phyloP scores from a whole-genome alignment of 1,140 invertebrate genomes.

The Protaetia brevitarsis region DNA sequence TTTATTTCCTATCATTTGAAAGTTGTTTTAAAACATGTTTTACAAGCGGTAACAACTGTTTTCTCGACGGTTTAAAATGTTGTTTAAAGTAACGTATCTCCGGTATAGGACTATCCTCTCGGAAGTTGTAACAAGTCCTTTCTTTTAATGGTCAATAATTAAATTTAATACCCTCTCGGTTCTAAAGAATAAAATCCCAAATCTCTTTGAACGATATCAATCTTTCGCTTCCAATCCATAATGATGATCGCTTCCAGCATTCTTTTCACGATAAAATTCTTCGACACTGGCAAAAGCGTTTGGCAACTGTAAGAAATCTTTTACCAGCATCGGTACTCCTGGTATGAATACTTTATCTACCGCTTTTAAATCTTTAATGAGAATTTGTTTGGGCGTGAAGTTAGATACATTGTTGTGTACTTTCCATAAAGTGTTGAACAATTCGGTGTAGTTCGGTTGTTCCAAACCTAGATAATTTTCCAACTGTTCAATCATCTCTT shows the following conservation, averaged over 20 bases:
- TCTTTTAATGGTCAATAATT: slow-evolving; percentile 33
- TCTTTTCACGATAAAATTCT: slow-evolving; percentile 49
- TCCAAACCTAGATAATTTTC: slow-evolving; percentile 44
- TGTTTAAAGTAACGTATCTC: slow-evolving; percentile 51
- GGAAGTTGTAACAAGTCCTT: slow-evolving; percentile 40
- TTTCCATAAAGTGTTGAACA: slow-evolving; percentile 45
- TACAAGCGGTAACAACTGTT: slow-evolving; percentile 62
- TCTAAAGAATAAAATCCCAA: slow-evolving; percentile 32
- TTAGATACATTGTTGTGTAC: slow-evolving; percentile 49
- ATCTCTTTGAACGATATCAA: slow-evolving; percentile 27
- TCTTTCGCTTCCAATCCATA: slow-evolving; percentile 53
- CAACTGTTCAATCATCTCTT: slow-evolving; percentile 52
- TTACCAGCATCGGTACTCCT: slow-evolving; percentile 52
- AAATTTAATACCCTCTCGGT: slow-evolving; percentile 21
- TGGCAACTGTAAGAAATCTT: slow-evolving; percentile 52
- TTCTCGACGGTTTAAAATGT: slow-evolving; percentile 57
- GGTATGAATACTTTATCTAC: slow-evolving; percentile 49
- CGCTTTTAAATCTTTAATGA: slow-evolving; percentile 53
- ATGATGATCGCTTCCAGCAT: slow-evolving; percentile 49
- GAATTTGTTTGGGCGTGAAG: slow-evolving; percentile 48
- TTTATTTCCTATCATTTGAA: background rate
- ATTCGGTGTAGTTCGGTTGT: slow-evolving; percentile 39
- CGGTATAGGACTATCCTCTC: slow-evolving; percentile 37
- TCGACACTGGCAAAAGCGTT: slow-evolving; percentile 48
- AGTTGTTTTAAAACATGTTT: slow-evolving; percentile 38